Evolutionary conservation across 2,113 vertebrate genomes (phyloP), one percentile per base, ranked within the genome.

Genomic region (Setophaga kirtlandii): DNA sequence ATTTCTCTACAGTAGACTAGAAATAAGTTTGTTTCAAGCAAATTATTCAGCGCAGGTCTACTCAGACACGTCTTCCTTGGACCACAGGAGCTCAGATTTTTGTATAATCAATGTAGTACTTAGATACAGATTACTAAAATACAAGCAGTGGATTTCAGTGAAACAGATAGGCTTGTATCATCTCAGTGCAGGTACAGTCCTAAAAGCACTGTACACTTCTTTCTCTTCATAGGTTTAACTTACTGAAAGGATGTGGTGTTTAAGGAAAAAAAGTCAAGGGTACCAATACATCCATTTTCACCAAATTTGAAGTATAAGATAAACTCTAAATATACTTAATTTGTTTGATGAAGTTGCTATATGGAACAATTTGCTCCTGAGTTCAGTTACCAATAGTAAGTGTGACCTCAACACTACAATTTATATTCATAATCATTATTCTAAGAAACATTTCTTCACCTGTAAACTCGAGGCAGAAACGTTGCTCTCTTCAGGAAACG

Each of bases 391-490:
- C 60, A 16, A 53, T 37, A 49, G 24, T 2, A 41, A 56, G 12
- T 6, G 7, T 53, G 20, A 74, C 12, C 13, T 60, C 35, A 89
- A 68, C 22, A 69, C 65, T 28, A 49, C 58, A 84, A 52, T n/a
- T 59, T 68, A 35, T 75, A 33, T 79, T 68, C 19, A 12, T 37
- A 39, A 62, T 41, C 24, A 53, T 3, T 44, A 69, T 64, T 92
- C 24, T 82, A 74, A 75, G 42, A 52, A 71, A 47, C 3, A 37
- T 63, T 69, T 90, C 68, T 68, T 95, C 83, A 98, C 98, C 98
- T 97, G 97, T 64, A 77, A 17, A 33, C 13, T n/a, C 12, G 71
- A 92, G 81, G 78, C 53, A 98, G 98, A 94, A 96, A 96, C 50
- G 63, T 62, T 69, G 87, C 76, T 87, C 83, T 90, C 93, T 87